phyloP scores from a whole-genome alignment of 2,888 invertebrate genomes.

The Seira sanloemensis region DNA sequence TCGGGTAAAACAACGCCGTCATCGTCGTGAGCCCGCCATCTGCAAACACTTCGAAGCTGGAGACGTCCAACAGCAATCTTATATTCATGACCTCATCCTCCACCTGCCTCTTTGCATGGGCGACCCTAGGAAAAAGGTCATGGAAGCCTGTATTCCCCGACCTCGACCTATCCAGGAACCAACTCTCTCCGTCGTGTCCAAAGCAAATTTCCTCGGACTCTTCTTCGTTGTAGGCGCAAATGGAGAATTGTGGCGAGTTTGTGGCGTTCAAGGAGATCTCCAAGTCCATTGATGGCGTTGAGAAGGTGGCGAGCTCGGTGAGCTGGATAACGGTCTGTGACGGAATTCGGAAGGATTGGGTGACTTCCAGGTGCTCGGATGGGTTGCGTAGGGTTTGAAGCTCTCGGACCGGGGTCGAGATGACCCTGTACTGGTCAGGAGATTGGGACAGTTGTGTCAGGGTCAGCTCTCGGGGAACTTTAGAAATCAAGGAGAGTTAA shows the following conservation, averaged over 20 bases:
- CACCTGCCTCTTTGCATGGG: background rate
- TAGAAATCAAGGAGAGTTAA: too few relatives aligned
- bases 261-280: slow-evolving; percentile 8
- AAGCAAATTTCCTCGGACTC: slow-evolving; percentile 37
- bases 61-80: slow-evolving; percentile 63
- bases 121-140: background rate
- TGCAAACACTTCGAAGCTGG: slow-evolving; percentile 67
- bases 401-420: slow-evolving; percentile 23
- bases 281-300: slow-evolving; percentile 27
- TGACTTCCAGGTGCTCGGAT: background rate
- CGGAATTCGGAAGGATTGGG: background rate
- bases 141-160: slow-evolving; percentile 44
- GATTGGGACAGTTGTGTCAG: slow-evolving; percentile 4
- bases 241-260: slow-evolving; percentile 36
- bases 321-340: background rate
- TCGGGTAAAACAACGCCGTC: slow-evolving; percentile 66
- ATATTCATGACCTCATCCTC: slow-evolving; percentile 34
- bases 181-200: background rate
- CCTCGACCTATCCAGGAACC: slow-evolving; percentile 53
- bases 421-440: background rate
- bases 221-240: background rate
- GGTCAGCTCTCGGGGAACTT: slow-evolving; percentile 45
- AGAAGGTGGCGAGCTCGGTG: slow-evolving; percentile 7
- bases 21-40: slow-evolving; percentile 66
- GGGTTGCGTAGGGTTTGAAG: background rate